Conservation (phyloP, 30 jellyfish, hydroid and myxozoan species). For the Sanderia malayensis region DNA sequence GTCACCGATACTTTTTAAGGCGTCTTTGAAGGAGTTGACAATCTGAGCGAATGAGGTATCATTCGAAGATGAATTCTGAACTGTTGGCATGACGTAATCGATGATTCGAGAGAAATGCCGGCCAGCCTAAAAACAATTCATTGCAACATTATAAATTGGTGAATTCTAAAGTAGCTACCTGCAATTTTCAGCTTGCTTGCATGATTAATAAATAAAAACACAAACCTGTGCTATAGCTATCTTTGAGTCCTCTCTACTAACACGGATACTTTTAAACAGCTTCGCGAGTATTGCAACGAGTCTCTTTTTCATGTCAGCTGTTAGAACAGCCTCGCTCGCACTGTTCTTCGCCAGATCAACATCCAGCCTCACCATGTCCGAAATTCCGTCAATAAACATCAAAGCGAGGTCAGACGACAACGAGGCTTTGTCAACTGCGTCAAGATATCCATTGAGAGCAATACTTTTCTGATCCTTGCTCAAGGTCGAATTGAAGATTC, state of each 20-base stretch:
- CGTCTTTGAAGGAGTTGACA: constrained; percentile 10
- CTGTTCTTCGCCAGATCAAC: not conserved
- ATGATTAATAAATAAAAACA: not conserved
- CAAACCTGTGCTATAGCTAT: not conserved
- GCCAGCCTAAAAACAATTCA: not conserved
- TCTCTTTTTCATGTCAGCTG: constrained; percentile 1
- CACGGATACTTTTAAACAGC: not conserved
- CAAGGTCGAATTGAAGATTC: constrained; percentile 19
- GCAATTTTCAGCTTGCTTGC: too few species aligned
- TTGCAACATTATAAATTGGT: too few species aligned
- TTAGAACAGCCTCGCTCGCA: not conserved
- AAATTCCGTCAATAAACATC: constrained; percentile 3
- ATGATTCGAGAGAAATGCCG: constrained; percentile 18
- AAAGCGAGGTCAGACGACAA: constrained; percentile 13
- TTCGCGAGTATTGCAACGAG: constrained; percentile 4
- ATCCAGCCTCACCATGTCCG: constrained; percentile 5
- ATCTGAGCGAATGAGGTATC: not conserved
- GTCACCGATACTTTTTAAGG: not conserved
- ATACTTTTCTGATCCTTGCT: constrained; percentile 10
- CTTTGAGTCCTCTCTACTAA: not conserved
- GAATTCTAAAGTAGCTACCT: too few species aligned
- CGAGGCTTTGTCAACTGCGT: constrained; percentile 1
- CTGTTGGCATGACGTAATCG: constrained; percentile 17
- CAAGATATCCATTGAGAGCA: constrained; percentile 14
- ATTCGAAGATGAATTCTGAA: not conserved